Evolutionary conservation across 2,888 invertebrate species (phyloP), one percentile per base, ranked within the genome.

Genomic region (Clistopyga incitator): DNA sequence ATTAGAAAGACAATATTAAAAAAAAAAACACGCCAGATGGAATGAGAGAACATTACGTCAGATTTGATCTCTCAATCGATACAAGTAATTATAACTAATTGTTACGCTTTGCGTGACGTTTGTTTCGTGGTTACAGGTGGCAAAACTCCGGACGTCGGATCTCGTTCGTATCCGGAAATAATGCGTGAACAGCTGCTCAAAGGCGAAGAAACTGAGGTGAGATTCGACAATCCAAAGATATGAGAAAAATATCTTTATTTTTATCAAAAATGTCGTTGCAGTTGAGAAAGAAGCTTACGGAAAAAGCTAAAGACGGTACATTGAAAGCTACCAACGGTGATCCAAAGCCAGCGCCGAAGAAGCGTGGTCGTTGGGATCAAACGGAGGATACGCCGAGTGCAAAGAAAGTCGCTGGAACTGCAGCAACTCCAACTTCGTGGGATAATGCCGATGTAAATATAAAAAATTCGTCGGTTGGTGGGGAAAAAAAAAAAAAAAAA

Each of bases 51-150:
- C 59, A 72, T 77, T 45, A 67, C 77, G 64, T 74, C 84, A 74
- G 76, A 80, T 67, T 52, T 75, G 61, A 52, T 70, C 77, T 82
- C 59, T 68, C 80, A 68, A 72, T 82, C 72, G 56, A 76, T 78
- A 81, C 72, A 64, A 82, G 59, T 81, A 74, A 88, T 78, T 82
- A 79, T 84, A 78, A 89, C 90, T 93, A 93, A 93, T 90, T 86
- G 91, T 92, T 91, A 85, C 92, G 92, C 90, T 92, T 92, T 90
- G 92, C 92, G n/a, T n/a, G n/a, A n/a, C n/a, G n/a, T n/a, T n/a
- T n/a, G n/a, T n/a, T n/a, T n/a, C n/a, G n/a, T n/a, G n/a, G n/a
- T 96, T 97, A 87, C 95, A 98, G 98, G 99, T 94, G 99, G 99
- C 25, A 99, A 99, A 94, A 99, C 99, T 61, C 99, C 99, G 50